Conservation (phyloP, 2,113 vertebrate genomes). For the Eudyptes chrysolophus region DNA sequence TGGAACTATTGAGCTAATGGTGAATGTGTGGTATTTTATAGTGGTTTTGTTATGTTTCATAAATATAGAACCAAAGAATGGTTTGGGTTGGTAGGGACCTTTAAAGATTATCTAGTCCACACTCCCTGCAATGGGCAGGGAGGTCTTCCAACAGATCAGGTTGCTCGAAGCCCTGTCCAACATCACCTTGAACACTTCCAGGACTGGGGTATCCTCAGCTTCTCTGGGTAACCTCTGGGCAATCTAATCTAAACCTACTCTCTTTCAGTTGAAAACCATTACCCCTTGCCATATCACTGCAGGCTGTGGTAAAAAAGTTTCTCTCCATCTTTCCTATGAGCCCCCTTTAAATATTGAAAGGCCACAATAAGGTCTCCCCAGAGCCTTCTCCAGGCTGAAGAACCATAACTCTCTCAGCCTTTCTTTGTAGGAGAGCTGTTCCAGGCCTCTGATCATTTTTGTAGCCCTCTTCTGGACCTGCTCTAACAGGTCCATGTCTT, state of each 20-base stretch:
- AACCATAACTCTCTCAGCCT: not conserved
- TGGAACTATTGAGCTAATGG: not conserved
- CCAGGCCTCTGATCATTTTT: not conserved
- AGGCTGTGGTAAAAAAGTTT: not conserved
- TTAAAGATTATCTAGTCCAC: not conserved
- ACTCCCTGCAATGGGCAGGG: rapidly evolving
- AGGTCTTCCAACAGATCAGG: not conserved
- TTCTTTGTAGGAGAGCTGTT: not conserved
- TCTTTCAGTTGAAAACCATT: not conserved
- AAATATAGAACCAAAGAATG: not conserved
- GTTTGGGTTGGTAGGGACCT: not conserved
- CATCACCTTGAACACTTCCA: not conserved
- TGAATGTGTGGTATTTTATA: not conserved
- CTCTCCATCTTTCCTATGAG: not conserved
- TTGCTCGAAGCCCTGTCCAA: not conserved
- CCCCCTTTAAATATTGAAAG: not conserved
- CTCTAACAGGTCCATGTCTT: not conserved
- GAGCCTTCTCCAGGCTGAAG: not conserved
- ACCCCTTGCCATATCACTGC: not conserved
- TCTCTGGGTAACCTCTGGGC: not conserved
- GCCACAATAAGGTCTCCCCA: not conserved
- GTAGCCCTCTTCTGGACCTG: rapidly evolving
- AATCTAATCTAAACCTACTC: not conserved
- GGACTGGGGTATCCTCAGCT: rapidly evolving
- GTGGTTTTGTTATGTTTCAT: not conserved